Evolutionary conservation across 2,888 invertebrate species (phyloP).

Genomic region (Dermolepida albohirtum): DNA sequence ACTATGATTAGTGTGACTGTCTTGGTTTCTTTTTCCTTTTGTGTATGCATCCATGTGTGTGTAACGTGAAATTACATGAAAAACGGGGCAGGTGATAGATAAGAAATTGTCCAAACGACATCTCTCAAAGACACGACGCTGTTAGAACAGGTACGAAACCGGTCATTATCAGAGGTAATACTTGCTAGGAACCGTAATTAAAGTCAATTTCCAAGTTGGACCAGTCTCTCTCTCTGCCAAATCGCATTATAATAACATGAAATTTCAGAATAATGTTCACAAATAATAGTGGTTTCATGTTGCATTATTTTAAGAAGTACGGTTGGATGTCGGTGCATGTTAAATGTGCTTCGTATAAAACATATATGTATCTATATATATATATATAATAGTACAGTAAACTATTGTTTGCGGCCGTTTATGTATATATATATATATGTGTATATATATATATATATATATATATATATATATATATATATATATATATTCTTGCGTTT

Average conservation of each 20-base stretch:
- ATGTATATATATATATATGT: no score
- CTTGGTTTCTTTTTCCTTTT: no score
- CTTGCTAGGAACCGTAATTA: slow-evolving; percentile 50
- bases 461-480: no score
- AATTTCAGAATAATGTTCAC: slow-evolving; percentile 51
- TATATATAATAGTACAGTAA: no score
- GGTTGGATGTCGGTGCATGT: no score
- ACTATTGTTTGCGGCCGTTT: no score
- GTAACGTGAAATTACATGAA: slow-evolving; percentile 27
- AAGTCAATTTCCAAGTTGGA: slow-evolving; percentile 47
- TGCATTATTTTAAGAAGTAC: no score
- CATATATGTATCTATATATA: no score
- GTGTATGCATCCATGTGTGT: neutral
- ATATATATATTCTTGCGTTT: no score
- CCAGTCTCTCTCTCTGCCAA: slow-evolving; percentile 46
- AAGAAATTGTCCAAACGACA: slow-evolving; percentile 47
- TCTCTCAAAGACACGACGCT: slow-evolving; percentile 45
- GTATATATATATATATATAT: no score
- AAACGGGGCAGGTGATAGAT: slow-evolving; percentile 46
- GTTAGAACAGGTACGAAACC: slow-evolving; percentile 48
- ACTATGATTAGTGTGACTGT: no score
- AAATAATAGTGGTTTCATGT: slow-evolving; percentile 48
- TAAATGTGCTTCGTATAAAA: no score
- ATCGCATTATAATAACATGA: slow-evolving; percentile 52
- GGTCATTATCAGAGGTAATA: slow-evolving; percentile 51